Evolutionary conservation across 2,888 invertebrate genomes (phyloP).

Genomic region (Lasius platythorax): DNA sequence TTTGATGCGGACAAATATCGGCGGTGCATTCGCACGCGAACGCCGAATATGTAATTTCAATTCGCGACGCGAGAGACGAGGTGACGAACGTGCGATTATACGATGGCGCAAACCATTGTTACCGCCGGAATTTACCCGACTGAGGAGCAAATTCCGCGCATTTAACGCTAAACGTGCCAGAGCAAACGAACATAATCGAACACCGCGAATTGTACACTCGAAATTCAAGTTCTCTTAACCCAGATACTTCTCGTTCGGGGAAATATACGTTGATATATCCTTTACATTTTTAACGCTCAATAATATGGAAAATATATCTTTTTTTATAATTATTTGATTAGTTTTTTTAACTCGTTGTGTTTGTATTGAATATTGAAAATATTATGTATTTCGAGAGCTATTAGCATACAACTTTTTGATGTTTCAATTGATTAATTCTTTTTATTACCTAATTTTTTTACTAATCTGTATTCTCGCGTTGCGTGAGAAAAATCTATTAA

Average conservation of each 20-base stretch:
- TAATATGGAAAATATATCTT: background rate
- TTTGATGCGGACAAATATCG: constrained; percentile 51
- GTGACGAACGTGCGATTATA: constrained; percentile 3
- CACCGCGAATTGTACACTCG: background rate
- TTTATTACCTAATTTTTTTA: background rate
- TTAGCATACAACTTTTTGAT: background rate
- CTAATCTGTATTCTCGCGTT: background rate
- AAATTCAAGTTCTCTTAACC: constrained; percentile 6
- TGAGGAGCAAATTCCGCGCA: constrained; percentile 25
- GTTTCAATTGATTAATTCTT: background rate
- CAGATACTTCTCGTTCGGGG: background rate
- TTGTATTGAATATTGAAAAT: background rate
- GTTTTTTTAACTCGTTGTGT: background rate
- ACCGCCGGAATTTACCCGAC: constrained; percentile 38
- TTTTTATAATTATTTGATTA: background rate
- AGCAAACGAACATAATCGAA: constrained; percentile 38
- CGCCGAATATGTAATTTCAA: constrained; percentile 32
- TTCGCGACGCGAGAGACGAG: background rate
- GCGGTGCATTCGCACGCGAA: background rate
- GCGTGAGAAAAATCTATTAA: background rate
- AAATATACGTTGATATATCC: background rate
- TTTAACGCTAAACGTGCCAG: constrained; percentile 36
- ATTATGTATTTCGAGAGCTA: background rate
- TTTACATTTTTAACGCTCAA: background rate
- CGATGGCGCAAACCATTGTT: constrained; percentile 24